These are phyloP conservation scores for Nanger granti DNA, from an alignment of 2,113 vertebrate species.

Conservation along the genomic window DNA sequence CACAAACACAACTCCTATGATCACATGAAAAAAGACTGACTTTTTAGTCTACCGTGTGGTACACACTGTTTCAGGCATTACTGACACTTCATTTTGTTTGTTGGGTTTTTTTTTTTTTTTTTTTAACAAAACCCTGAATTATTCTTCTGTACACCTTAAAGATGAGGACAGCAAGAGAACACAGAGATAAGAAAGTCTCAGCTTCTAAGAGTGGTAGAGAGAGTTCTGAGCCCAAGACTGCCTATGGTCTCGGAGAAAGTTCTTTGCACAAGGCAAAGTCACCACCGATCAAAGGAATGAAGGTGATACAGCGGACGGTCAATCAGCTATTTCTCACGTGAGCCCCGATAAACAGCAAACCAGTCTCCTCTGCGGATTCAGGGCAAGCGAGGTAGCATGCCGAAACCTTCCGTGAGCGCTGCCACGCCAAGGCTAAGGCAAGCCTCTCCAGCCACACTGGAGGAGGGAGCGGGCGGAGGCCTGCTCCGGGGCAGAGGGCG, in stretches of 20 bases:
- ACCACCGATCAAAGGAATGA: neutral
- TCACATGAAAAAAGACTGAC: neutral
- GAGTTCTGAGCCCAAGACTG: neutral
- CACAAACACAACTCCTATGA: neutral
- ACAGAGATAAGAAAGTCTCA: neutral
- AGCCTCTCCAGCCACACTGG: neutral
- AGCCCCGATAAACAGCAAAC: neutral
- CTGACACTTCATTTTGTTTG: neutral
- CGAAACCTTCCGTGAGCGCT: neutral
- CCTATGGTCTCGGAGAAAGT: neutral
- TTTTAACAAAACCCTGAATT: neutral
- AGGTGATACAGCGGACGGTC: neutral
- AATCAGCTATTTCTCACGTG: neutral
- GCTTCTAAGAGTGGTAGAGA: neutral
- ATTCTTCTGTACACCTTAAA: neutral
- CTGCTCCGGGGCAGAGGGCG: conserved; percentile 10
- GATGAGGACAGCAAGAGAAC: neutral
- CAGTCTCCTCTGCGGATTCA: neutral
- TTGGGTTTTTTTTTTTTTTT: rapidly evolving
- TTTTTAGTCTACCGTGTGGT: neutral
- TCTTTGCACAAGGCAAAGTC: neutral
- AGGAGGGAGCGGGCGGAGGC: neutral
- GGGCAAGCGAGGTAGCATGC: neutral
- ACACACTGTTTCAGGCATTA: neutral
- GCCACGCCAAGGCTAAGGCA: neutral